Evolutionary conservation across 2,888 invertebrate species (phyloP), one percentile per base, ranked within the genome.

Genomic region (Drosophila percnosoma): DNA sequence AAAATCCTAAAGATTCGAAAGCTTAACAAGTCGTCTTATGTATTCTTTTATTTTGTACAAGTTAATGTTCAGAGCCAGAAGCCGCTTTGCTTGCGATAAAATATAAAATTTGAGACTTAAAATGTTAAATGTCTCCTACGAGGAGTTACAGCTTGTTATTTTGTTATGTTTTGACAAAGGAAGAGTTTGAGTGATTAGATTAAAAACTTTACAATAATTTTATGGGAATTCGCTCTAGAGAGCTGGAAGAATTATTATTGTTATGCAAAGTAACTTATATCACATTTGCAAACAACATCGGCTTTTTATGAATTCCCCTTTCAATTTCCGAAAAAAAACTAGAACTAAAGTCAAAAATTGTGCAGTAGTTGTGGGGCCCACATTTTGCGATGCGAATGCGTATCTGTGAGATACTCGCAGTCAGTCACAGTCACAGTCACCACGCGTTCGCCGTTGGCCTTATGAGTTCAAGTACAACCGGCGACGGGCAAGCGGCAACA

Each of bases 391-490:
- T 67, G 62, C 61, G 60, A 49, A 42, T 77, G 42, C 52, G 61
- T 77, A 83, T 76, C 83, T 77, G 53, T 49, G 34, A 79, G 81
- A 78, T 78, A 80, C 78, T 78, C 63, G 59, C 53, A 45, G 45
- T 18, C 82, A 75, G 58, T 60, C 40, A 4, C 53, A 48, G 52
- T 57, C 59, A 60, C 55, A 48, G 52, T 57, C 61, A 57, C 61
- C 59, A 59, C 63, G 68, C 76, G 65, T 66, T 73, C 69, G 66
- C 71, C 78, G 73, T 68, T 78, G 45, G 71, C 71, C 84, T 79
- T 83, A 68, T 69, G 68, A 83, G 81, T 83, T 89, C 86, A 87
- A 87, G 89, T 87, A 83, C 87, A 88, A 85, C 88, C 86, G 82
- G 84, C 86, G 78, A 75, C 73, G 54, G 74, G 73, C 60, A 54